Conservation (phyloP, 2,888 invertebrate genomes). For the Aricia artaxerxes region DNA sequence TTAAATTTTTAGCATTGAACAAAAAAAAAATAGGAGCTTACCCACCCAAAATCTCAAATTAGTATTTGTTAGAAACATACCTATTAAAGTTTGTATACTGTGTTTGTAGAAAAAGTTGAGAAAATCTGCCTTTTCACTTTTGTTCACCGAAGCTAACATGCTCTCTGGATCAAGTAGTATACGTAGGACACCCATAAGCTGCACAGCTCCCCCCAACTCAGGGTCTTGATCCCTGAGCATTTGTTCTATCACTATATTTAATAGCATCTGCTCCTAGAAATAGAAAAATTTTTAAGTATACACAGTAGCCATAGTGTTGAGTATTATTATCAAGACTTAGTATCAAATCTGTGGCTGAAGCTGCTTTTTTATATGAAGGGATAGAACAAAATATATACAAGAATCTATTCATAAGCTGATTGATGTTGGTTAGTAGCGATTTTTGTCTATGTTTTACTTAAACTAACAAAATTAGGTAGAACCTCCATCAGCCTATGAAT, state of each 20-base stretch:
- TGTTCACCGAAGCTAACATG: slow-evolving; percentile 95
- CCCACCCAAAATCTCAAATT: neutral
- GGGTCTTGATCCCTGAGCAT: slow-evolving; percentile 98
- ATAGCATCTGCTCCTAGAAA: slow-evolving; percentile 93
- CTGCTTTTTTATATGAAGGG: too few relatives aligned
- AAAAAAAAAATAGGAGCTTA: neutral
- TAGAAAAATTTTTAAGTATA: neutral
- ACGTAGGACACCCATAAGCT: slow-evolving; percentile 96
- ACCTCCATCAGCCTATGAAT: neutral
- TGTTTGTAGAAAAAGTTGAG: slow-evolving; percentile 99
- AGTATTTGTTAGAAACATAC: slow-evolving; percentile 68
- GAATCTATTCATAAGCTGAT: too few relatives aligned
- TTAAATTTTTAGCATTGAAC: neutral
- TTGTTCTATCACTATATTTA: slow-evolving; percentile 99
- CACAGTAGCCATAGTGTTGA: neutral
- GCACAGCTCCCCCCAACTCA: slow-evolving; percentile 98
- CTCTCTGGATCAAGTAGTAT: slow-evolving; percentile 98
- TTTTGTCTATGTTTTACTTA: too few relatives aligned
- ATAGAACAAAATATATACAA: too few relatives aligned
- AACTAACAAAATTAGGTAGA: neutral
- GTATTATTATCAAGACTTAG: too few relatives aligned
- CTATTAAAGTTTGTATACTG: slow-evolving; percentile 97
- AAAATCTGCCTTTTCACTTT: slow-evolving; percentile 99
- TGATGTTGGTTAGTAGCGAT: too few relatives aligned
- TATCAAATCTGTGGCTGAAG: too few relatives aligned